Conservation (phyloP, 2,113 vertebrate species). For the Pungitius pungitius region DNA sequence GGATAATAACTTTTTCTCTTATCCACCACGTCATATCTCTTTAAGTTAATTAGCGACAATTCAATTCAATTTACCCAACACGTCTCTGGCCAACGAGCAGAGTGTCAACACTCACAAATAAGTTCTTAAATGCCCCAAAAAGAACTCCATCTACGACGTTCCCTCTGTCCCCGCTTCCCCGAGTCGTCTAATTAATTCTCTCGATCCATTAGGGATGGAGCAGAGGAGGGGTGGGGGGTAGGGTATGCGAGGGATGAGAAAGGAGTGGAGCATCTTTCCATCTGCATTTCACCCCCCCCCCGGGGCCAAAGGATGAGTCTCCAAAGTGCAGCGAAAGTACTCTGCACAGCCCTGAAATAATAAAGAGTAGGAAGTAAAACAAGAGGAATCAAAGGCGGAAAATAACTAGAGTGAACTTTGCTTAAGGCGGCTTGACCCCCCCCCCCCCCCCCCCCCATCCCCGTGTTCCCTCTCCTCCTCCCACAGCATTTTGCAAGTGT, state of each 20-base stretch:
- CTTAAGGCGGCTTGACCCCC: constrained; percentile 48
- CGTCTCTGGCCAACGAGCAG: background rate
- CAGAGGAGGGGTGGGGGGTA: constrained; percentile 17
- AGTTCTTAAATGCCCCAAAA: constrained; percentile 12
- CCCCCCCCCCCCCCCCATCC: constrained; percentile 2
- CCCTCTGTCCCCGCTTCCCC: constrained; percentile 14
- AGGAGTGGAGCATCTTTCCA: constrained; percentile 67
- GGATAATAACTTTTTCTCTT: too few relatives aligned
- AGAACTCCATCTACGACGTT: constrained; percentile 23
- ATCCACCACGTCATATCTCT: too few relatives aligned
- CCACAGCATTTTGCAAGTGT: constrained; percentile 41
- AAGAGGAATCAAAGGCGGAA: constrained; percentile 49
- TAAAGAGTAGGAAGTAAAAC: constrained; percentile 39
- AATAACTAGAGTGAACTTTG: constrained; percentile 52
- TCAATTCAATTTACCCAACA: background rate
- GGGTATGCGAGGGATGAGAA: constrained; percentile 51
- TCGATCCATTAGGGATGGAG: constrained; percentile 63
- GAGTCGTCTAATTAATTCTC: constrained; percentile 62
- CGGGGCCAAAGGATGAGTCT: constrained; percentile 61
- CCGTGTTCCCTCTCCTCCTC: background rate
- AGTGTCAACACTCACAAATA: constrained; percentile 21
- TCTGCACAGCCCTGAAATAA: constrained; percentile 54
- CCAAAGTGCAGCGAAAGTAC: constrained; percentile 60
- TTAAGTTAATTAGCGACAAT: too few relatives aligned
- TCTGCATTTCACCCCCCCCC: constrained; percentile 69